phyloP scores from a whole-genome alignment of 2,888 invertebrate species.

The Ptilodon capucinus region DNA sequence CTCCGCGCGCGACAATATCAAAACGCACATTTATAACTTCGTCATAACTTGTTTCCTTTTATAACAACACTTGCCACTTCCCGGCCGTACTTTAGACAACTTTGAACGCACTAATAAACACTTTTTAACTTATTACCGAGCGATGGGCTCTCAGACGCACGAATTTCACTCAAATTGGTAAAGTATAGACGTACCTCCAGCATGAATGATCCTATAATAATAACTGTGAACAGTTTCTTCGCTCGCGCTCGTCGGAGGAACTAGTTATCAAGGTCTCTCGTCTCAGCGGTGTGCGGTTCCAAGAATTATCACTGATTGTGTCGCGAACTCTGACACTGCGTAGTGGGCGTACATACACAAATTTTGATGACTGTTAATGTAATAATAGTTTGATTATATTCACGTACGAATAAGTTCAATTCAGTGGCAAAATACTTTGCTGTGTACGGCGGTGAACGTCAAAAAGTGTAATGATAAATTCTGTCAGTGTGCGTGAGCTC shows the following conservation, averaged over 20 bases:
- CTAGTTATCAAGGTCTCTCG: conserved; percentile 83
- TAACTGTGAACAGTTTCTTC: conserved; percentile 68
- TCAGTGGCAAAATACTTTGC: conserved; percentile 20
- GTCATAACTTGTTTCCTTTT: conserved; percentile 58
- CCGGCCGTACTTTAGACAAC: conserved; percentile 49
- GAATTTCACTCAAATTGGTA: conserved; percentile 64
- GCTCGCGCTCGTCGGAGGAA: conserved; percentile 77
- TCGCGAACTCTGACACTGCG: conserved; percentile 52
- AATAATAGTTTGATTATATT: background rate
- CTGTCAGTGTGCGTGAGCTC: conserved; percentile 47
- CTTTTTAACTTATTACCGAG: conserved; percentile 47
- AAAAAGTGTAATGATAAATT: conserved; percentile 51
- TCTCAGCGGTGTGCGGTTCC: conserved; percentile 67
- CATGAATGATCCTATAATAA: conserved; percentile 80
- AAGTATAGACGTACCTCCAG: conserved; percentile 81
- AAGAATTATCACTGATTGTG: conserved; percentile 73
- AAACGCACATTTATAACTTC: conserved; percentile 70
- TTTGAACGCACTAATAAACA: conserved; percentile 66
- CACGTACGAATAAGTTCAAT: conserved; percentile 35
- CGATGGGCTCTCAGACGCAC: conserved; percentile 52
- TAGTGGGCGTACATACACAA: conserved; percentile 27
- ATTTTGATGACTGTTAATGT: conserved; percentile 17
- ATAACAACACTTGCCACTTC: conserved; percentile 56
- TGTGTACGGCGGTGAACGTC: conserved; percentile 44
- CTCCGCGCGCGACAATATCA: conserved; percentile 62